Conservation (phyloP, 2,888 invertebrate genomes). For the Germaria angustata region DNA sequence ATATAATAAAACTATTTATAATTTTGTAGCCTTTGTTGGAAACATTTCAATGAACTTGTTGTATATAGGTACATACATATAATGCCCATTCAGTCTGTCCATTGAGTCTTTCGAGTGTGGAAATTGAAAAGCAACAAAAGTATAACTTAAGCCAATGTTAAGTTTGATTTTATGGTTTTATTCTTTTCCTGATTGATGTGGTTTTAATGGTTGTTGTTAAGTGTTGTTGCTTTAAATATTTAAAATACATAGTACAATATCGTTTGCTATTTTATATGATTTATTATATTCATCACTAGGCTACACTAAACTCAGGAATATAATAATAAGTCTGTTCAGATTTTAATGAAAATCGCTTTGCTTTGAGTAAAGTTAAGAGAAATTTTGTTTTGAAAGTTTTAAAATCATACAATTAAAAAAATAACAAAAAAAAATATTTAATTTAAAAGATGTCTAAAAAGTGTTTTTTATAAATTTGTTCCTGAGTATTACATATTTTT, state of each 20-base stretch:
- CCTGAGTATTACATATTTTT: neutral
- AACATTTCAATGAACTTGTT: conserved; percentile 39
- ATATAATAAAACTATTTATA: neutral
- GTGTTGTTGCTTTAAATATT: conserved; percentile 28
- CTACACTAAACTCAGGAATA: neutral
- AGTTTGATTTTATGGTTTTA: conserved; percentile 38
- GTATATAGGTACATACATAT: too few species aligned
- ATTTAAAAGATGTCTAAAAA: neutral
- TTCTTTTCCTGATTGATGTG: conserved; percentile 64
- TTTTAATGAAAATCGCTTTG: too few species aligned
- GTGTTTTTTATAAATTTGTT: neutral
- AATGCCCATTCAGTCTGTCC: neutral
- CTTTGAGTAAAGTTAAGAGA: too few species aligned
- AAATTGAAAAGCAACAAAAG: conserved; percentile 23
- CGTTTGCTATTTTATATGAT: neutral
- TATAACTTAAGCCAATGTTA: conserved; percentile 40
- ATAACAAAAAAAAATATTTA: too few species aligned
- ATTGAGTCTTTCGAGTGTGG: conserved; percentile 15
- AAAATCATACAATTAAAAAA: too few species aligned
- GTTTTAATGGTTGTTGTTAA: conserved; percentile 42
- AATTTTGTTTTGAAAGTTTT: too few species aligned
- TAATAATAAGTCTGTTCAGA: neutral
- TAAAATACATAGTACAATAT: conserved; percentile 7
- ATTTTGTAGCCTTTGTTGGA: conserved; percentile 26
- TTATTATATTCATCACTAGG: conserved; percentile 21